Conservation (phyloP, 2,797 vertebrate genomes). For the Darevskia mixta region DNA sequence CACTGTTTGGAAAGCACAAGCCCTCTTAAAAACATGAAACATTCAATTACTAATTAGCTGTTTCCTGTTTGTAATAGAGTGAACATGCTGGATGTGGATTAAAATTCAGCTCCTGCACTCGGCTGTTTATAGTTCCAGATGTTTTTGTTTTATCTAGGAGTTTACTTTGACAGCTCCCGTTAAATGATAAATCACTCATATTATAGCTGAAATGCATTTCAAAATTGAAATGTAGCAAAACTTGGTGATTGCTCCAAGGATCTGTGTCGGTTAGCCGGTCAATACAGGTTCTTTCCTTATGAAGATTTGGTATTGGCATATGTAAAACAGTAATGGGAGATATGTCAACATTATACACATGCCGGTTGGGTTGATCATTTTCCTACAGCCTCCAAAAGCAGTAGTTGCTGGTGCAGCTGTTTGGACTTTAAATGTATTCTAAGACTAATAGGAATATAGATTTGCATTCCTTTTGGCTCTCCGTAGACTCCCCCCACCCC, state of each 20-base stretch:
- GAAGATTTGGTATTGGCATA: conserved; percentile 64
- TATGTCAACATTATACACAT: conserved; percentile 66
- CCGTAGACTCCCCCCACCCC: conserved; percentile 7
- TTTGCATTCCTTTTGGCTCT: conserved; percentile 60
- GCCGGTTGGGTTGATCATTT: conserved; percentile 64
- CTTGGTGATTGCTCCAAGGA: conserved; percentile 75
- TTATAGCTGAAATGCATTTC: conserved; percentile 82
- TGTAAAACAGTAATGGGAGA: conserved; percentile 69
- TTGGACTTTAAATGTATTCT: conserved; percentile 58
- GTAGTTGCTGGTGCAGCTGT: conserved; percentile 47
- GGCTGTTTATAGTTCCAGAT: conserved; percentile 86
- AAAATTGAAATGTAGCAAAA: conserved; percentile 84
- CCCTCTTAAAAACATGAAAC: conserved; percentile 79
- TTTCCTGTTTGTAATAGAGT: conserved; percentile 84
- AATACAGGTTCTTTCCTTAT: conserved; percentile 67
- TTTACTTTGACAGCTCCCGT: conserved; percentile 84
- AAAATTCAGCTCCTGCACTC: conserved; percentile 83
- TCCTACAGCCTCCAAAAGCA: conserved; percentile 59
- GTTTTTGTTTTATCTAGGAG: conserved; percentile 87
- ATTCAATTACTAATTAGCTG: conserved; percentile 84
- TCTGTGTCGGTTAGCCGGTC: conserved; percentile 74
- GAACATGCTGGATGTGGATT: conserved; percentile 81
- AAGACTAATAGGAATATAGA: conserved; percentile 58
- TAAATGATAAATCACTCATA: conserved; percentile 88
- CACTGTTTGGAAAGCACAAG: conserved; percentile 73